phyloP scores from a whole-genome alignment of 2,797 vertebrate species.

The Melopsittacus undulatus region DNA sequence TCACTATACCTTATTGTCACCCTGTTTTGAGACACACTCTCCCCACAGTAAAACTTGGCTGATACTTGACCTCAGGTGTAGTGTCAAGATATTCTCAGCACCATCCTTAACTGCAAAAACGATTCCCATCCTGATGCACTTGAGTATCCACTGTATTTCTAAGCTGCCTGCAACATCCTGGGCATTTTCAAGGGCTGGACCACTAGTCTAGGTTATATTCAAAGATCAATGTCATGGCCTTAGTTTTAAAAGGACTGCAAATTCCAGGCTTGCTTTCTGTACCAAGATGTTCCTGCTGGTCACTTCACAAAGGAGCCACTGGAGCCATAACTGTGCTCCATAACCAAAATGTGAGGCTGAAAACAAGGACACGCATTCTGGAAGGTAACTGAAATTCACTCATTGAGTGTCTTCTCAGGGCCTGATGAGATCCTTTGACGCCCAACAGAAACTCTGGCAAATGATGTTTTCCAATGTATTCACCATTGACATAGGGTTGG shows the following conservation, averaged over 20 bases:
- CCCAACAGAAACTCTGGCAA: background rate
- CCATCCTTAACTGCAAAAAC: background rate
- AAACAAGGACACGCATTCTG: background rate
- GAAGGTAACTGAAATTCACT: background rate
- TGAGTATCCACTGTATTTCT: background rate
- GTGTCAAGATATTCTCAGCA: background rate
- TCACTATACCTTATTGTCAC: background rate
- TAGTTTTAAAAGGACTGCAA: background rate
- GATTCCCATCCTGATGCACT: background rate
- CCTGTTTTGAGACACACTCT: background rate
- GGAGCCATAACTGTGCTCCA: background rate
- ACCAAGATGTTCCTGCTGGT: background rate
- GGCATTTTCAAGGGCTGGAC: background rate
- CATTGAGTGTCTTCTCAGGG: background rate
- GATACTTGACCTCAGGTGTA: background rate
- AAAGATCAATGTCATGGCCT: background rate
- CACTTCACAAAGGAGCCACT: background rate
- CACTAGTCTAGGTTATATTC: background rate
- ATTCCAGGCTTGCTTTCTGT: background rate
- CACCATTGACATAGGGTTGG: background rate
- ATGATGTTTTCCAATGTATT: background rate
- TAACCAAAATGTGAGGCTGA: background rate
- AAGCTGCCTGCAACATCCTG: background rate
- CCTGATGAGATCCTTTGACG: background rate
- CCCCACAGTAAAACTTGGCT: background rate